Base-by-base conservation (phyloP, 1,140 invertebrate species). In the Conus ventricosus region DNA sequence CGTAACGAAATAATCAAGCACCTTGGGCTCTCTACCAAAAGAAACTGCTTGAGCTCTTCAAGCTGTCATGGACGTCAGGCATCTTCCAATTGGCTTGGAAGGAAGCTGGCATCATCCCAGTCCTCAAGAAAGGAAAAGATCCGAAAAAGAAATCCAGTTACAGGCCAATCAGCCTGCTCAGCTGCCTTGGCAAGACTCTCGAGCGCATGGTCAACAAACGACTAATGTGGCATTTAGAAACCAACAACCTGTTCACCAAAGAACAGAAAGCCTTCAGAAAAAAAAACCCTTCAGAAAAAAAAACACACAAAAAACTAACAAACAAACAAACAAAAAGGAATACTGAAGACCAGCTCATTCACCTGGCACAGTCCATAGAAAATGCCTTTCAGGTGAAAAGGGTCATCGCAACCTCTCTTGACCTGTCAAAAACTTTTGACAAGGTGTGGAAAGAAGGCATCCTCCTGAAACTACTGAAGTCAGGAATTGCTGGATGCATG, bases 391-490 rank as follows among this genome's bases (percentile, higher is more conserved):
- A 39, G 39, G 39, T 1, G 54, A 53, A 80, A 23, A 39, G n/a
- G 11, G 27, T 23, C n/a, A 53, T 6, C 39, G 39, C 39, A 80
- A 80, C 71, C 11, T 75, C 76, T 39, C 25, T 20, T 76, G 39
- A 87, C 39, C 39, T 39, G 39, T 39, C 39, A 39, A 3, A 39
- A 39, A 3, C 39, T 39, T 39, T 39, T 39, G 39, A 39, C 39
- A 39, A 1, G 39, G 39, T 39, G 3, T 39, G 39, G 39, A 39
- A 39, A 39, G 85, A n/a, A n/a, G 84, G 7, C 57, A 54, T 57
- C 85, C 87, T 57, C 39, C n/a, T 86, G 7, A 89, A 89, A 55
- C 75, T 89, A 7, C 84, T 86, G 4, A 23, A 80, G 23, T 81
- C 0, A 11, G 63, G 39, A 39, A 39, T 39, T 39, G 39, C 39